Percentiles rank a stretch among this genome's conserved stretches.
Evolutionary conservation across 1,140 invertebrate species (phyloP).

Genomic region (Ylistrum balloti): DNA sequence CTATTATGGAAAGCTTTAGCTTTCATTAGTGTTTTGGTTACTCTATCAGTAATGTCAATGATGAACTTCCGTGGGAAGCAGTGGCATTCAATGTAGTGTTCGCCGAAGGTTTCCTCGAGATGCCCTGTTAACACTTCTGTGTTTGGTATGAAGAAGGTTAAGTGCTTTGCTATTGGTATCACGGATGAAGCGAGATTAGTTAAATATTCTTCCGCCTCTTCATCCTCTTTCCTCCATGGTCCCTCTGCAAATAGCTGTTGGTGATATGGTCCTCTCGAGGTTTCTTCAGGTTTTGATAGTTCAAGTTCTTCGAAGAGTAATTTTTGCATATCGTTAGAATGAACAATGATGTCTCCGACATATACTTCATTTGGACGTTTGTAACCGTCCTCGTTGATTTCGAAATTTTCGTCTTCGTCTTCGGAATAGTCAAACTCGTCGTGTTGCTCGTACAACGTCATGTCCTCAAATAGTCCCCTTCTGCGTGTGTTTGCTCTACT

Average conservation of each 20-base stretch:
- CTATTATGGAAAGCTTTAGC: conserved; percentile 4
- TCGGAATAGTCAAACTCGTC: background rate
- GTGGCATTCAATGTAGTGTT: conserved; percentile 51
- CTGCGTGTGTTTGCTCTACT: background rate
- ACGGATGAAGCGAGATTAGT: too few species aligned
- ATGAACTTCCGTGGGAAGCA: conserved; percentile 61
- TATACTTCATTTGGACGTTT: background rate
- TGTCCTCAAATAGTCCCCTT: background rate
- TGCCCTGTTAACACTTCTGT: conserved; percentile 36
- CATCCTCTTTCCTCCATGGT: background rate
- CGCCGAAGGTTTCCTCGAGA: conserved; percentile 55
- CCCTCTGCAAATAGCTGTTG: too few species aligned
- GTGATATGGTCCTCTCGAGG: background rate
- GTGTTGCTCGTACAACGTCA: background rate
- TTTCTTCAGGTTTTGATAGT: background rate
- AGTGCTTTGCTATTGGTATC: background rate
- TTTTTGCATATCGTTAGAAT: background rate
- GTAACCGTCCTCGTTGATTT: background rate
- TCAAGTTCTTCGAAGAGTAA: background rate
- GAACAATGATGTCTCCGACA: background rate
- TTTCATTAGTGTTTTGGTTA: conserved; percentile 40
- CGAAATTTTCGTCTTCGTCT: background rate
- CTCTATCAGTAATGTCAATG: conserved; percentile 63
- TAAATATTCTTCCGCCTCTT: background rate
- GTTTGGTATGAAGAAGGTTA: conserved; percentile 46